Evolutionary conservation across 2,797 vertebrate species (phyloP), one percentile per base, ranked within the genome.

Genomic region (Coregonus suidteri): DNA sequence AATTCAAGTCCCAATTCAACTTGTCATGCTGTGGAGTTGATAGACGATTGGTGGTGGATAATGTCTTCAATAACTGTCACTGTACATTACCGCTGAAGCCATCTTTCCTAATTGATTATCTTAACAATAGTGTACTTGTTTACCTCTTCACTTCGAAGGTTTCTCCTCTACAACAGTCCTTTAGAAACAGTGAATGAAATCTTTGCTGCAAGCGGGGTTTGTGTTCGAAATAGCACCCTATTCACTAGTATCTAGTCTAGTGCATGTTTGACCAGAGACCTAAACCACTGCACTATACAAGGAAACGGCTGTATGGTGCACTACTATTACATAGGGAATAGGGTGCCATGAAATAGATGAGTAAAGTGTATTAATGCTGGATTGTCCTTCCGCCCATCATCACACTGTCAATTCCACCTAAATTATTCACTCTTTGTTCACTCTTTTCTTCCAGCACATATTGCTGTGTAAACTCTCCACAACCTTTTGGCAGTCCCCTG

Each of bases 391-490:
- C 3, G 67, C 47, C 85, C 83, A 80, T 87, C 87, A 81, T 82
- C 59, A 30, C 67, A 37, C 80, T 86, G 87, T 87, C 87, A 87
- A 74, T 86, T 84, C 80, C 75, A 79, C 77, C 81, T 88, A 86
- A 91, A 91, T 90, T 79, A 91, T 93, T 92, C 88, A 88, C 85
- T 85, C 72, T 75, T 83, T 47, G 41, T 47, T 47, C 41, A 56
- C 87, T 81, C 80, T 83, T 79, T 85, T 87, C 88, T 89, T 91
- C 89, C 90, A 86, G 85, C 86, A 79, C 87, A 86, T 81, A 92
- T 90, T 78, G 73, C 87, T 79, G 79, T 75, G 81, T 91, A 93
- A 94, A 94, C 92, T 92, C 84, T 83, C 77, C 20, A 77, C 88
- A 91, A 94, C 91, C 91, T 91, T 91, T 89, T 0, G 18, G 81